These are phyloP conservation scores for Bradypodion ventrale DNA, from an alignment of 2,797 vertebrate genomes.

Conservation along the genomic window DNA sequence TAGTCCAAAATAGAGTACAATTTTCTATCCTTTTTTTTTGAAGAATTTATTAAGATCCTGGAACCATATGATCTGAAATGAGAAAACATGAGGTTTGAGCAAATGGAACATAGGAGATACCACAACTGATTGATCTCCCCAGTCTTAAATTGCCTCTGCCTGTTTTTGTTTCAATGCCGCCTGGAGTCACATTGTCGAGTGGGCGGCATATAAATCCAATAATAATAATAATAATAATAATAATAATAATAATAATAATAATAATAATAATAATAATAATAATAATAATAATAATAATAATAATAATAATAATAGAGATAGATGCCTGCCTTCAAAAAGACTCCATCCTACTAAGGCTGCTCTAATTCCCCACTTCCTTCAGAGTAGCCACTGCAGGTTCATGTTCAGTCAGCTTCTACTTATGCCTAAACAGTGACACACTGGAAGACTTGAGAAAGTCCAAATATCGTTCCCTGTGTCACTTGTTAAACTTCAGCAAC, in stretches of 20 bases:
- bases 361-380: neutral
- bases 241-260: too few species aligned
- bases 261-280: too few species aligned
- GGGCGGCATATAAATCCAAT: too few species aligned
- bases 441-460: neutral
- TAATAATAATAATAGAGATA: too few species aligned
- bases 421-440: neutral
- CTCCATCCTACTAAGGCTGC: neutral
- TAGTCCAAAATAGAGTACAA: too few species aligned
- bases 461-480: constrained; percentile 21
- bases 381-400: neutral
- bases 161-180: neutral
- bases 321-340: neutral
- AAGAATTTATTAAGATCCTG: too few species aligned
- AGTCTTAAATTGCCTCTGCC: neutral
- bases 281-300: too few species aligned
- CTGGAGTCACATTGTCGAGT: too few species aligned
- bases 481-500: constrained; percentile 31
- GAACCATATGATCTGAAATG: neutral
- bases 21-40: too few species aligned
- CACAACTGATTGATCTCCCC: too few species aligned
- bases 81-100: neutral
- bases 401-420: neutral
- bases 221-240: too few species aligned
- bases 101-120: too few species aligned